Evolutionary conservation across 2,888 invertebrate species (phyloP).

Genomic region (Himalopsyche tibetana): DNA sequence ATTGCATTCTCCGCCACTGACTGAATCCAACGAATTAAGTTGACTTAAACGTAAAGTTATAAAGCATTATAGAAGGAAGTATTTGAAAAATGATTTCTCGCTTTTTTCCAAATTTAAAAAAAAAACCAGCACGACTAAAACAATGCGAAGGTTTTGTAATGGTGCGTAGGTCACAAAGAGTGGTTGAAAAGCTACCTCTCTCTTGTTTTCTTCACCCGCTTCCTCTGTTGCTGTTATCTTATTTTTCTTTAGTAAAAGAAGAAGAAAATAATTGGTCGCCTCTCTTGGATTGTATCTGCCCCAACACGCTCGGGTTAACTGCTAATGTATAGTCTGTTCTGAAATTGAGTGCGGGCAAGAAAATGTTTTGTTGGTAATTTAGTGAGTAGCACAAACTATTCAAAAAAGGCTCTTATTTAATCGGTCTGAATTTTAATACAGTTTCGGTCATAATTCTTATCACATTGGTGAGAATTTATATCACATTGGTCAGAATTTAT

Average conservation of each 20-base stretch:
- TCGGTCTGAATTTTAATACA: no score
- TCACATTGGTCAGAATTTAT: no score
- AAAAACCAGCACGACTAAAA: background rate
- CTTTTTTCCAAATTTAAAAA: no score
- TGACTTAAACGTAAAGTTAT: no score
- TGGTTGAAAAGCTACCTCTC: slow-evolving; percentile 45
- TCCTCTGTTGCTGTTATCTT: slow-evolving; percentile 52
- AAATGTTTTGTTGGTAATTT: slow-evolving; percentile 2
- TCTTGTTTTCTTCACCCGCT: slow-evolving; percentile 15
- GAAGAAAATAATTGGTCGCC: slow-evolving; percentile 63
- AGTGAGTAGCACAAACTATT: no score
- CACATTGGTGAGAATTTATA: no score
- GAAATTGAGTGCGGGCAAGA: background rate
- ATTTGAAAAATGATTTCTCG: no score
- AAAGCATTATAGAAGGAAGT: no score
- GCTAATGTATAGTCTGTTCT: slow-evolving; percentile 43
- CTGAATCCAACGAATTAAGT: no score
- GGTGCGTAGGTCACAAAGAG: slow-evolving; percentile 55
- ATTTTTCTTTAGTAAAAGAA: slow-evolving; percentile 50
- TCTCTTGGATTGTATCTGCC: slow-evolving; percentile 60
- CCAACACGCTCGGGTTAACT: slow-evolving; percentile 55
- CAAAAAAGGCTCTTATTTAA: no score
- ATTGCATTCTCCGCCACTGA: no score
- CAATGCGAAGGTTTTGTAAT: slow-evolving; percentile 55
- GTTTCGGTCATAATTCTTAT: no score